Conservation (phyloP, 2,888 invertebrate species). For the Elysia crispata region DNA sequence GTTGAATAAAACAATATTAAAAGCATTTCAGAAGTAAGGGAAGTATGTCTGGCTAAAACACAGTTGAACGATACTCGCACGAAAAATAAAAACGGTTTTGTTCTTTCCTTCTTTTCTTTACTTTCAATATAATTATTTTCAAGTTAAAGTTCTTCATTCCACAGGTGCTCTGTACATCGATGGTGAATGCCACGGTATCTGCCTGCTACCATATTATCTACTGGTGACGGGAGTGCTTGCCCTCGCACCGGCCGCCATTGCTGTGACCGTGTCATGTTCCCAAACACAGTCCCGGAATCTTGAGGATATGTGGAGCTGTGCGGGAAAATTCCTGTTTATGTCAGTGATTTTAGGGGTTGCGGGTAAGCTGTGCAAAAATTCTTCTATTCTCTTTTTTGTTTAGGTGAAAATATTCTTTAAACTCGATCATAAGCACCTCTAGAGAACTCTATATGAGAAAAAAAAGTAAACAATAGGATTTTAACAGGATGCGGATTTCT, state of each 20-base stretch:
- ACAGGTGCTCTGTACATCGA: slow-evolving; percentile 44
- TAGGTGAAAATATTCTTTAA: no score
- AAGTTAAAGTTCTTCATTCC: background rate
- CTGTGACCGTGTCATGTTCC: slow-evolving; percentile 34
- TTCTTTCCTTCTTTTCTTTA: no score
- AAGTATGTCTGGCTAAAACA: no score
- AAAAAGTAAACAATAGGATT: no score
- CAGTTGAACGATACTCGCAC: no score
- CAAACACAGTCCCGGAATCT: slow-evolving; percentile 5
- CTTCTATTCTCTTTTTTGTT: background rate
- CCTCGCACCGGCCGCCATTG: slow-evolving; percentile 35
- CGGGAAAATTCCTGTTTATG: slow-evolving; percentile 17
- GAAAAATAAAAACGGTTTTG: no score
- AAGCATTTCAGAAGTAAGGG: no score
- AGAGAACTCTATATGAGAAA: no score
- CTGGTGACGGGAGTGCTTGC: slow-evolving; percentile 39
- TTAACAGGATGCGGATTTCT: no score
- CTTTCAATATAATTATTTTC: background rate
- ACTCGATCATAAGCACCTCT: no score
- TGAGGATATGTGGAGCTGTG: slow-evolving; percentile 9
- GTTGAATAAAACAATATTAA: no score
- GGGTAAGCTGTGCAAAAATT: background rate
- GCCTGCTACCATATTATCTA: slow-evolving; percentile 46
- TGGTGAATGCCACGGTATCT: slow-evolving; percentile 40
- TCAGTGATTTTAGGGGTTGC: slow-evolving; percentile 2